Evolutionary conservation across 2,888 invertebrate species (phyloP).

Genomic region (Phyllotreta striolata): DNA sequence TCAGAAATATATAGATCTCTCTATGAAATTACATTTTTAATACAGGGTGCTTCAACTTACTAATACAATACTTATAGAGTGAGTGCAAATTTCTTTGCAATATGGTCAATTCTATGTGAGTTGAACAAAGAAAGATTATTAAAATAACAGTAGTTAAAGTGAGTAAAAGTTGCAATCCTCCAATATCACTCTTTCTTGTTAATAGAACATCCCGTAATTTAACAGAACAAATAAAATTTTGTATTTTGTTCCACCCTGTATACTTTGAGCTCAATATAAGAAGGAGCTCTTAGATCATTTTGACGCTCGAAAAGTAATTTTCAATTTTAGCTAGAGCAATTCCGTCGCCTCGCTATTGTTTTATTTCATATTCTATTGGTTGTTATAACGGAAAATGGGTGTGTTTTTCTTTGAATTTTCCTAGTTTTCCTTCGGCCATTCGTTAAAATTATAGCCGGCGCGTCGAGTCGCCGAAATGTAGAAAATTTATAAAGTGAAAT

Average conservation of each 20-base stretch:
- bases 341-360: constrained; percentile 40
- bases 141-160: too few relatives aligned
- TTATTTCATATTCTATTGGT: constrained; percentile 41
- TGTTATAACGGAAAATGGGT: constrained; percentile 31
- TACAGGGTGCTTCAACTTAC: constrained; percentile 7
- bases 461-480: constrained; percentile 25
- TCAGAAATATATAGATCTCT: constrained; percentile 14
- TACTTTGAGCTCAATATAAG: constrained; percentile 31
- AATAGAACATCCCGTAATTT: too few relatives aligned
- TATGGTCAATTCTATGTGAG: too few relatives aligned
- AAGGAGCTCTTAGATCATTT: constrained; percentile 37
- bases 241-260: constrained; percentile 19
- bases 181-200: too few relatives aligned
- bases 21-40: constrained; percentile 8
- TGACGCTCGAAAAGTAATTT: constrained; percentile 44
- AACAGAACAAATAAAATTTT: too few relatives aligned
- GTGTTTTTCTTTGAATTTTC: constrained; percentile 53
- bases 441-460: constrained; percentile 11
- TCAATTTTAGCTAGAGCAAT: constrained; percentile 43
- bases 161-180: too few relatives aligned
- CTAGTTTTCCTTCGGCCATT: constrained; percentile 43
- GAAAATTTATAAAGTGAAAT: constrained; percentile 27
- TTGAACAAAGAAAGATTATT: too few relatives aligned
- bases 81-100: too few relatives aligned
- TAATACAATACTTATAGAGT: too few relatives aligned